Conservation (phyloP, 2,797 vertebrate species). For the Ciconia nigra region DNA sequence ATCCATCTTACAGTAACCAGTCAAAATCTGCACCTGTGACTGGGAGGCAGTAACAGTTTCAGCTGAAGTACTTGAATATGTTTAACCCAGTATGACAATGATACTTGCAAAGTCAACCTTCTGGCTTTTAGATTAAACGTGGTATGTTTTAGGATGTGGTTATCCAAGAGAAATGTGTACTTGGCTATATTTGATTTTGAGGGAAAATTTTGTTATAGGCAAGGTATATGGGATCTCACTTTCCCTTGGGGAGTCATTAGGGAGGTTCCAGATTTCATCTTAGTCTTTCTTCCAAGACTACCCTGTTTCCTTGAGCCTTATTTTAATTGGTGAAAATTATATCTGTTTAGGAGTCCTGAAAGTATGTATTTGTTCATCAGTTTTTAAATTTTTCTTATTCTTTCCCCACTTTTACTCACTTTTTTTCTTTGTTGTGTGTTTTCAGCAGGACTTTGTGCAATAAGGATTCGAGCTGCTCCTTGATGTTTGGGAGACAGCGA, state of each 20-base stretch:
- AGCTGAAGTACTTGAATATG: background rate
- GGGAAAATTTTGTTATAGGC: background rate
- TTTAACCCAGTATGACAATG: background rate
- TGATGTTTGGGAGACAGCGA: accelerated
- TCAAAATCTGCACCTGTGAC: background rate
- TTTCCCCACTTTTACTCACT: background rate
- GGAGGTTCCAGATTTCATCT: background rate
- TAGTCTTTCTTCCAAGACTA: background rate
- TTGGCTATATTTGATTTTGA: background rate
- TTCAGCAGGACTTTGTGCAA: background rate
- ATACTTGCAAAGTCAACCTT: background rate
- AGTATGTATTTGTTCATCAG: background rate
- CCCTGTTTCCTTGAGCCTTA: background rate
- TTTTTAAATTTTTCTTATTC: background rate
- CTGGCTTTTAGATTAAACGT: background rate
- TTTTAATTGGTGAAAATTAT: background rate
- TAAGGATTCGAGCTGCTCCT: background rate
- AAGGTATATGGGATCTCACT: background rate
- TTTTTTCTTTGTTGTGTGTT: background rate
- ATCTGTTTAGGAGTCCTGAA: background rate
- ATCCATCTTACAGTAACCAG: background rate
- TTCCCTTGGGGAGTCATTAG: background rate
- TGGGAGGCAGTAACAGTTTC: background rate
- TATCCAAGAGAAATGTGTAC: background rate
- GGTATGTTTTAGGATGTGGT: background rate